These are phyloP conservation scores for Leptonema lineaticorne DNA, from an alignment of 1,140 invertebrate genomes.

Conservation along the genomic window DNA sequence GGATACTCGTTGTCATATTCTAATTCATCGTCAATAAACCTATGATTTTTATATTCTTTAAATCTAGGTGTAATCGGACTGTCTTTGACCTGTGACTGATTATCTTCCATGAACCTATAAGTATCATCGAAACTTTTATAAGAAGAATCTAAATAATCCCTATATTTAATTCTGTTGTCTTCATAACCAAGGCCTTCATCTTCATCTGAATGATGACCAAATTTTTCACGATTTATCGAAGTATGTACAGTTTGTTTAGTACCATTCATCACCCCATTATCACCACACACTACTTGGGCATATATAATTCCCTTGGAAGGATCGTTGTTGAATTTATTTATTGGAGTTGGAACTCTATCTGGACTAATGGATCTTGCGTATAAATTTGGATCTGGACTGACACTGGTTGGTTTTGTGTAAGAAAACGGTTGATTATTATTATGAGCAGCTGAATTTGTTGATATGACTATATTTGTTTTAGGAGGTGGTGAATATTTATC, in stretches of 20 bases:
- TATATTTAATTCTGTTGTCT: constrained; percentile 46
- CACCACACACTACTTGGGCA: constrained; percentile 67
- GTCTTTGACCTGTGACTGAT: constrained; percentile 46
- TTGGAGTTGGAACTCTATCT: constrained; percentile 50
- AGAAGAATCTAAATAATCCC: constrained; percentile 46
- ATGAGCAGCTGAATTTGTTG: constrained; percentile 61
- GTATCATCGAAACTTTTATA: constrained; percentile 47
- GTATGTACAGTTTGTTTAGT: constrained; percentile 60
- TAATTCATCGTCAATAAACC: constrained; percentile 53
- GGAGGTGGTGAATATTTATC: constrained; percentile 67
- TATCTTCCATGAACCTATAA: constrained; percentile 46
- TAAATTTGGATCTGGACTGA: constrained; percentile 55
- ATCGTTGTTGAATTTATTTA: constrained; percentile 48
- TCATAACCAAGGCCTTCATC: constrained; percentile 74
- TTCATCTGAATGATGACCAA: constrained; percentile 64
- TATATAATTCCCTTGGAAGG: constrained; percentile 65
- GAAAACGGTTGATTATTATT: constrained; percentile 76
- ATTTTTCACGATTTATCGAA: constrained; percentile 49
- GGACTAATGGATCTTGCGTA: constrained; percentile 53
- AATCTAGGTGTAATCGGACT: constrained; percentile 53
- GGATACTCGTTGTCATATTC: constrained; percentile 53
- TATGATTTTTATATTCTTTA: constrained; percentile 51
- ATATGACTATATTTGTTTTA: constrained; percentile 62
- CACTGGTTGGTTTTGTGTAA: constrained; percentile 62
- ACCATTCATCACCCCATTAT: constrained; percentile 41